A percentile compares a stretch with the other conserved stretches of the same genome.
Evolutionary conservation across 2,113 vertebrate species (phyloP).

Genomic region (Hemichromis elongatus): DNA sequence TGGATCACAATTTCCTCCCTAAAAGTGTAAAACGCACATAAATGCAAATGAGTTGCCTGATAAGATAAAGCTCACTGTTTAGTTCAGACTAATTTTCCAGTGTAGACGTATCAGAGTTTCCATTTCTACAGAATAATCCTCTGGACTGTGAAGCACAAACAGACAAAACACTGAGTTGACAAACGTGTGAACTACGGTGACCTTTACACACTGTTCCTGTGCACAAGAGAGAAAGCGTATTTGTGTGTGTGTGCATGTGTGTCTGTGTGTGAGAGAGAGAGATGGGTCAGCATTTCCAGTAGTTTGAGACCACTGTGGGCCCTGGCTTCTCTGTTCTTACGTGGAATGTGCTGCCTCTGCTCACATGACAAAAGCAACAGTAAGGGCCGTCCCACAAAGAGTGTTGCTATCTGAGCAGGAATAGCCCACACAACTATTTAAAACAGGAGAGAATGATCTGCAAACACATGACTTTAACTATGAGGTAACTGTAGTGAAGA

Average conservation of each 20-base stretch:
- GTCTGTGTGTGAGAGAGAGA: fast-evolving
- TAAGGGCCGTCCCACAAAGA: not conserved
- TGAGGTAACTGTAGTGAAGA: no score
- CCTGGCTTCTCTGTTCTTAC: conserved; percentile 12
- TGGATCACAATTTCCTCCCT: not conserved
- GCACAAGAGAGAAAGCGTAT: not conserved
- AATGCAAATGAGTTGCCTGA: not conserved
- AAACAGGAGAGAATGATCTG: not conserved
- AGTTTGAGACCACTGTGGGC: not conserved
- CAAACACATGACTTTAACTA: not conserved
- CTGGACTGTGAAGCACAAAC: not conserved
- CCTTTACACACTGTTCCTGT: not conserved
- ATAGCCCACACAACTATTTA: not conserved
- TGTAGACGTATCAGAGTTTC: not conserved
- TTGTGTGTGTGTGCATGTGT: not conserved
- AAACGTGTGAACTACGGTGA: not conserved
- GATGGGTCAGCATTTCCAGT: conserved; percentile 11
- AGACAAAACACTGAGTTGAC: conserved; percentile 26
- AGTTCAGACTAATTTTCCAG: not conserved
- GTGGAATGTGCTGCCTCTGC: conserved; percentile 44
- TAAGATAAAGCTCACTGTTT: not conserved
- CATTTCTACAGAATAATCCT: not conserved
- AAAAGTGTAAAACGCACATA: not conserved
- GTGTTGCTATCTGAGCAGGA: not conserved
- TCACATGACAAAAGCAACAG: not conserved